Evolutionary conservation across 2,888 invertebrate genomes (phyloP).

Genomic region (Trichopoda pennipes): DNA sequence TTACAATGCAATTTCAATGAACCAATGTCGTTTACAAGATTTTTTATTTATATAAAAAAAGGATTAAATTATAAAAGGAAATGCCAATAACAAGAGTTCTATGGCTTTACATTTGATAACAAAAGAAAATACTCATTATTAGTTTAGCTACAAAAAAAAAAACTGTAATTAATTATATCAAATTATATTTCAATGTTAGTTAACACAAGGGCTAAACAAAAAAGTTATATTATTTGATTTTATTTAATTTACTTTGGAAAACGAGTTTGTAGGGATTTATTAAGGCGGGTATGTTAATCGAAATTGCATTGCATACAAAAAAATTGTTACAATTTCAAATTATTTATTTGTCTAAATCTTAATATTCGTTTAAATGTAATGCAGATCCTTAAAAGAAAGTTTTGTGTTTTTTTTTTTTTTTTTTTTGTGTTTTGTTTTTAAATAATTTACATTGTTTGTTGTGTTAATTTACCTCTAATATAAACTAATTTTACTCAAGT

Average conservation of each 20-base stretch:
- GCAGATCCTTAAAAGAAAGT: slow-evolving; percentile 62
- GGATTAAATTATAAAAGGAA: no score
- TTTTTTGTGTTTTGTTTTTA: not conserved
- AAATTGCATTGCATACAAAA: slow-evolving; percentile 44
- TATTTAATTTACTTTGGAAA: no score
- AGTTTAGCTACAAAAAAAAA: no score
- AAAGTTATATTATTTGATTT: no score
- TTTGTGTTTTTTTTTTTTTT: not conserved
- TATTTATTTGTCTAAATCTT: slow-evolving; percentile 50
- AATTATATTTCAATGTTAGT: no score
- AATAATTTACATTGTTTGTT: slow-evolving; percentile 62
- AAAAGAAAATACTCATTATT: no score
- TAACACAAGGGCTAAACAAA: no score
- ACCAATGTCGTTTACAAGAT: slow-evolving; percentile 3
- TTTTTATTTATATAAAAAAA: not conserved
- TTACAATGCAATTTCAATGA: slow-evolving; percentile 52
- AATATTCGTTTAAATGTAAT: slow-evolving; percentile 62
- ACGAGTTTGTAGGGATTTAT: no score
- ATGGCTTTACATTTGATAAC: no score
- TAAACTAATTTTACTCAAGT: slow-evolving; percentile 60
- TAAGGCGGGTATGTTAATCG: slow-evolving; percentile 17
- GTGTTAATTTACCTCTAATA: slow-evolving; percentile 64
- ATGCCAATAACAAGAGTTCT: no score
- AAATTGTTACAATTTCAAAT: slow-evolving; percentile 46
- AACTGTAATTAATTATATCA: no score